A percentile compares a stretch with the other conserved stretches of the same genome.
Conservation (phyloP, 2,797 vertebrate genomes). For the Peromyscus aztecus region DNA sequence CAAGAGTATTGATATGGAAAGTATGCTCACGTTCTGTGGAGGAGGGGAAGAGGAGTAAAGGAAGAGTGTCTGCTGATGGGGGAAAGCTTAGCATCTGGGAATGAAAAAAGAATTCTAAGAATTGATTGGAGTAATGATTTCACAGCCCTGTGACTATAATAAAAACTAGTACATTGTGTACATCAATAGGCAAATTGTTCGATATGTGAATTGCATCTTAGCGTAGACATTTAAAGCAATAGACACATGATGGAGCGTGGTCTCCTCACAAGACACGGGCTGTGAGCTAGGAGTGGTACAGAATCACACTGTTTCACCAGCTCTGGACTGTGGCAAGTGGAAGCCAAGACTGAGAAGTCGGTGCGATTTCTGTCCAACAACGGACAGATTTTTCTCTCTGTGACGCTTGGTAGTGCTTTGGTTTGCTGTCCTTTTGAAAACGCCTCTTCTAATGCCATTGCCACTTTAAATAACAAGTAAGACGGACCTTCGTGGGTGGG, state of each 20-base stretch:
- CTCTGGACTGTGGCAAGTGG: not conserved
- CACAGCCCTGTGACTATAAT: not conserved
- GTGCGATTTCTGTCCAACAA: not conserved
- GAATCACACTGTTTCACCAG: not conserved
- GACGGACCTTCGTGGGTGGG: not conserved
- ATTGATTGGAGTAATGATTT: not conserved
- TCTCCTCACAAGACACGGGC: not conserved
- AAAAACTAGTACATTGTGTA: not conserved
- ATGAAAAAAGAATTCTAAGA: constrained; percentile 4
- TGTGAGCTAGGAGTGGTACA: not conserved
- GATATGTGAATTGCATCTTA: not conserved
- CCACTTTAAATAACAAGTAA: not conserved
- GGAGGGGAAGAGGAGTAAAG: not conserved
- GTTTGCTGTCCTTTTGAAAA: too few species aligned
- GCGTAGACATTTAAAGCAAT: constrained; percentile 3
- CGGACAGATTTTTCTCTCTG: not conserved
- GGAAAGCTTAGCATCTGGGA: not conserved
- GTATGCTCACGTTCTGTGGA: not conserved
- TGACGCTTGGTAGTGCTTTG: not conserved
- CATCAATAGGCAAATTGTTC: not conserved
- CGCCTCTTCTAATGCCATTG: too few species aligned
- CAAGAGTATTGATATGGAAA: not conserved
- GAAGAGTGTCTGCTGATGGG: not conserved
- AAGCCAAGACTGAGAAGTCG: not conserved
- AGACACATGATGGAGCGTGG: not conserved